phyloP scores from a whole-genome alignment of 1,140 invertebrate genomes.

The Macrosteles quadrilineatus region DNA sequence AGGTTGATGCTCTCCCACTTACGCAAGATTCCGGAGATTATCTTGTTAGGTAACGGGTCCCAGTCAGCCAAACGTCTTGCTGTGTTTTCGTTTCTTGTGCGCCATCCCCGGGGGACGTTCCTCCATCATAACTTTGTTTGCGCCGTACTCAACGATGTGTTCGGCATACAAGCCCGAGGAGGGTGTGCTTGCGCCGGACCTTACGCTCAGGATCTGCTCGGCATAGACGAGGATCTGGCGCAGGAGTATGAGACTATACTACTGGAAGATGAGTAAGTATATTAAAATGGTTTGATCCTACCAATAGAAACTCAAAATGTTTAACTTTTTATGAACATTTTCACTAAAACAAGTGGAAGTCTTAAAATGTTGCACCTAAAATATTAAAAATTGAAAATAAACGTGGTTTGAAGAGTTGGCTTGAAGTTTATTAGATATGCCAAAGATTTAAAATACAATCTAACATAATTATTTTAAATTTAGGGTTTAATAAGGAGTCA shows the following conservation, averaged over 20 bases:
- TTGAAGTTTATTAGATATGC: too few species aligned
- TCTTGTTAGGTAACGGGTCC: slow-evolving; percentile 73
- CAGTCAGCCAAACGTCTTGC: slow-evolving; percentile 67
- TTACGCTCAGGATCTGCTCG: slow-evolving; percentile 83
- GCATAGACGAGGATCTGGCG: slow-evolving; percentile 75
- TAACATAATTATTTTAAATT: too few species aligned
- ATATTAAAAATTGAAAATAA: too few species aligned
- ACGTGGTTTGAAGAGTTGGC: too few species aligned
- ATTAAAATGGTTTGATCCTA: slow-evolving; percentile 18
- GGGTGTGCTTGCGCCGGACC: slow-evolving; percentile 83
- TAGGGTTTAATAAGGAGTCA: too few species aligned
- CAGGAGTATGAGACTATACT: slow-evolving; percentile 75
- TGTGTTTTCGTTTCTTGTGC: slow-evolving; percentile 85
- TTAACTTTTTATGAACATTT: too few species aligned
- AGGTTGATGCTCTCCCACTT: slow-evolving; percentile 74
- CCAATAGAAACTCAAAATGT: too few species aligned
- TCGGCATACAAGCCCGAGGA: slow-evolving; percentile 86
- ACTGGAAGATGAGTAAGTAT: slow-evolving; percentile 68
- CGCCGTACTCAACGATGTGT: slow-evolving; percentile 86
- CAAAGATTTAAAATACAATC: too few species aligned
- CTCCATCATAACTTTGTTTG: slow-evolving; percentile 91
- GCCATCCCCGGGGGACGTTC: slow-evolving; percentile 75
- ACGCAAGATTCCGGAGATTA: slow-evolving; percentile 73
- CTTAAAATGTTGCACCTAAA: too few species aligned
- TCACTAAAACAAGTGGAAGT: too few species aligned